These are phyloP conservation scores for Coboldia fuscipes DNA, from an alignment of 1,140 invertebrate species.

Conservation along the genomic window DNA sequence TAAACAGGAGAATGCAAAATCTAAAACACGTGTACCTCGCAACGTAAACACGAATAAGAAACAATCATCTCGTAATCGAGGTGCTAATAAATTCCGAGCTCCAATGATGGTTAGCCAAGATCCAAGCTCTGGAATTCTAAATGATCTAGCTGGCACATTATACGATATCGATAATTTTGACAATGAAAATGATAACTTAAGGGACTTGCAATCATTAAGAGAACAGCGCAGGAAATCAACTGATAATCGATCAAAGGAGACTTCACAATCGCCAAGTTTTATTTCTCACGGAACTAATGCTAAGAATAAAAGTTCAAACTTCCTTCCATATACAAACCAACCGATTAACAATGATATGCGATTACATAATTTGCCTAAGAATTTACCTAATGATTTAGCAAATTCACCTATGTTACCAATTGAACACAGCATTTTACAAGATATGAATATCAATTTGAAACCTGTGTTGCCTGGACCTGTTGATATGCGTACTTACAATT, in stretches of 20 bases:
- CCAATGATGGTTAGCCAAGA: constrained; percentile 27
- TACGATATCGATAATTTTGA: constrained; percentile 61
- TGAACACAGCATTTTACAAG: too few relatives aligned
- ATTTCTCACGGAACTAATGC: too few relatives aligned
- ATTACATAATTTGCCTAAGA: too few relatives aligned
- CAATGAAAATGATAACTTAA: constrained; percentile 50
- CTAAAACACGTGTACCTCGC: constrained; percentile 8
- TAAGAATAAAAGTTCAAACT: too few relatives aligned
- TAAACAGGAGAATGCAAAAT: constrained; percentile 7
- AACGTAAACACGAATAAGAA: constrained; percentile 1
- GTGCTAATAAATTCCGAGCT: constrained; percentile 24
- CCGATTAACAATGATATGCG: too few relatives aligned
- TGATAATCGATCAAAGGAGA: constrained; percentile 29
- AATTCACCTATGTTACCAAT: too few relatives aligned
- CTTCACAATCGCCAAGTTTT: constrained; percentile 30
- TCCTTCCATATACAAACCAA: too few relatives aligned
- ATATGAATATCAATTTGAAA: too few relatives aligned
- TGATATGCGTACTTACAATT: constrained; percentile 67
- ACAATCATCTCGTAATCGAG: constrained; percentile 14
- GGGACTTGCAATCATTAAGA: constrained; percentile 55
- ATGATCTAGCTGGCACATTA: constrained; percentile 63
- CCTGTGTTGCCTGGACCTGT: constrained; percentile 61
- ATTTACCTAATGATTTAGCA: too few relatives aligned
- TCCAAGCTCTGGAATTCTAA: constrained; percentile 37
- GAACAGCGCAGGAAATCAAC: constrained; percentile 43